A percentile compares a stretch with the other conserved stretches of the same genome.
Evolutionary conservation across 2,797 vertebrate genomes (phyloP).

Genomic region (Acipenser ruthenus): DNA sequence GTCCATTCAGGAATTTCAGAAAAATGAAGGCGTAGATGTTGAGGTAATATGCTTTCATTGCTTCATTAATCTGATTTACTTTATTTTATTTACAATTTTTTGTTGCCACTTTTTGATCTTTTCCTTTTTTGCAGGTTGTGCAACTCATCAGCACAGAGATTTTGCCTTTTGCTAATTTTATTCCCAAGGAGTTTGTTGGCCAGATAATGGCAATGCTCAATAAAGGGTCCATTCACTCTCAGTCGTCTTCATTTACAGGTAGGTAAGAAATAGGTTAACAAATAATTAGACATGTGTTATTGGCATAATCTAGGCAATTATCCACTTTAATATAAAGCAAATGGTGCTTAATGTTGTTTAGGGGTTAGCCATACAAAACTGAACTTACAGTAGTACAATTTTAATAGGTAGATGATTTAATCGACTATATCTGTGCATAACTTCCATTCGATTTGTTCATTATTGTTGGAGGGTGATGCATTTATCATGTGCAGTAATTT

Average conservation of each 20-base stretch:
- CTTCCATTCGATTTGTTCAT: too few relatives aligned
- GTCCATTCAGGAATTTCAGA: slow-evolving; percentile 98
- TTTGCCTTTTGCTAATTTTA: slow-evolving; percentile 95
- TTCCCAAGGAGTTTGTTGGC: slow-evolving; percentile 97
- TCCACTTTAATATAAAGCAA: too few relatives aligned
- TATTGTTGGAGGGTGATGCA: too few relatives aligned
- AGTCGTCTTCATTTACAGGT: slow-evolving; percentile 97
- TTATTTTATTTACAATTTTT: not conserved
- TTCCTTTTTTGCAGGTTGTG: slow-evolving; percentile 73
- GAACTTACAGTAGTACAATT: too few relatives aligned
- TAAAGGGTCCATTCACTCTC: slow-evolving; percentile 96
- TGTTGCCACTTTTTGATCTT: too few relatives aligned
- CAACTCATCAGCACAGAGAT: slow-evolving; percentile 97
- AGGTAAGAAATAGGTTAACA: slow-evolving; percentile 24
- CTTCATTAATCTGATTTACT: not conserved
- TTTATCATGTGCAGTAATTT: too few relatives aligned
- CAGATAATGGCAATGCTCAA: slow-evolving; percentile 99
- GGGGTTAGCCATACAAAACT: too few relatives aligned
- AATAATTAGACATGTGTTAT: not conserved
- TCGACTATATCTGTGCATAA: too few relatives aligned
- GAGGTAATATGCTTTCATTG: slow-evolving; percentile 65
- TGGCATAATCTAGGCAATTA: too few relatives aligned
- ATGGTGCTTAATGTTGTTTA: too few relatives aligned
- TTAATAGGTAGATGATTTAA: too few relatives aligned
- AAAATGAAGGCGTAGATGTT: slow-evolving; percentile 92